Evolutionary conservation across 2,113 vertebrate genomes (phyloP).

Genomic region (Leptocoma aspasia): DNA sequence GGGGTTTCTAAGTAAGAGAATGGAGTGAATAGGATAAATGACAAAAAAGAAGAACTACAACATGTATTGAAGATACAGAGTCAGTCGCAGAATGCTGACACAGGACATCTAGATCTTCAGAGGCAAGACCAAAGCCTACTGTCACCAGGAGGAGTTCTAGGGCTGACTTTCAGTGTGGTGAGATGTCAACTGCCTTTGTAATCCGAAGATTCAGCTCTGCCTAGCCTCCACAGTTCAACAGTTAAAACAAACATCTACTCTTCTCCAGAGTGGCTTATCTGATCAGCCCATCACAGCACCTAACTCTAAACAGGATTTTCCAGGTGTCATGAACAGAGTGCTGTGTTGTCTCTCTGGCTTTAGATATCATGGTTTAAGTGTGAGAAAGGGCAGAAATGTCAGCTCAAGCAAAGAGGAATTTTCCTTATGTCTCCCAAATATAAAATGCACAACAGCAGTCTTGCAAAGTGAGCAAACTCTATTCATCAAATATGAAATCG

Average conservation of each 20-base stretch:
- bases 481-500: background rate
- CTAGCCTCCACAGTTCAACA: slow-evolving; percentile 16
- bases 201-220: slow-evolving; percentile 31
- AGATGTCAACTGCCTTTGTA: background rate
- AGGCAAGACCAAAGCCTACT: background rate
- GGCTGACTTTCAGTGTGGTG: slow-evolving; percentile 3
- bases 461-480: background rate
- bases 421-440: background rate
- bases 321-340: background rate
- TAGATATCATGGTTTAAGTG: background rate
- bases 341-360: background rate
- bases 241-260: slow-evolving; percentile 29
- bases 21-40: background rate
- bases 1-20: background rate
- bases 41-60: background rate
- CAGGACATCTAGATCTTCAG: background rate
- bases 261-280: background rate
- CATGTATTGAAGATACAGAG: background rate
- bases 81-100: background rate
- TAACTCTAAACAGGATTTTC: slow-evolving; percentile 43
- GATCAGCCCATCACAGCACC: background rate
- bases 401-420: background rate
- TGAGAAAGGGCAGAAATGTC: background rate
- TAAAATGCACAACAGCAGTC: background rate
- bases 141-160: background rate